These are phyloP conservation scores for Amphilophus citrinellus DNA, from an alignment of 2,113 vertebrate species.

Conservation along the genomic window DNA sequence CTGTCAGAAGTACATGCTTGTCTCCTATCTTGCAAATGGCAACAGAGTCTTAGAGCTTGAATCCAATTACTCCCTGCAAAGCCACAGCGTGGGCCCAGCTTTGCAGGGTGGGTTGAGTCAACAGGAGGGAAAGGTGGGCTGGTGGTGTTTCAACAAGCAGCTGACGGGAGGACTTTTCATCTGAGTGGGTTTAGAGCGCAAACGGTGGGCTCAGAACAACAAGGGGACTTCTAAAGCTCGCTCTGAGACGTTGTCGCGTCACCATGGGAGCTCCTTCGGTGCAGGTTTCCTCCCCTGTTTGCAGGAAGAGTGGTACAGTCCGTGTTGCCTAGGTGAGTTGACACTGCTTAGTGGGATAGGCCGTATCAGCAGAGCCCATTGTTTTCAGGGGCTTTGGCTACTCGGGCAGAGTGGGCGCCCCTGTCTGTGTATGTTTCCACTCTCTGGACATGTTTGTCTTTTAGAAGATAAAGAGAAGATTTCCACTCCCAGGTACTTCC, in stretches of 20 bases:
- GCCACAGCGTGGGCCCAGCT: conserved; percentile 55
- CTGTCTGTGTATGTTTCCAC: not conserved
- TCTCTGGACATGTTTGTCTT: conserved; percentile 46
- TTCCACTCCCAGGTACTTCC: conserved; percentile 54
- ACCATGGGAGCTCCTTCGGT: not conserved
- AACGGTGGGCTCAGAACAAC: accelerated
- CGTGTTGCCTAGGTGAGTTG: conserved; percentile 77
- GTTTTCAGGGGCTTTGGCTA: conserved; percentile 66
- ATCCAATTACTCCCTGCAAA: conserved; percentile 79
- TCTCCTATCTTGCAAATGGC: conserved; percentile 46
- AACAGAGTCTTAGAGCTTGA: conserved; percentile 64
- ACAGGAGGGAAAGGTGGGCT: not conserved
- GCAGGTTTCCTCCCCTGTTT: conserved; percentile 25
- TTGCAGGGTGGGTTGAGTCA: conserved; percentile 22
- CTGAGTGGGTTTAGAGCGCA: not conserved
- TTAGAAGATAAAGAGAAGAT: conserved; percentile 39
- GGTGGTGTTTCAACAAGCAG: not conserved
- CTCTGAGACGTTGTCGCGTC: accelerated
- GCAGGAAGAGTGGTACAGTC: conserved; percentile 68
- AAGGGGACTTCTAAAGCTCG: accelerated
- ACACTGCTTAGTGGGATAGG: conserved; percentile 66
- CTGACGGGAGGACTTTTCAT: accelerated
- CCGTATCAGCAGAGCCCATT: conserved; percentile 70
- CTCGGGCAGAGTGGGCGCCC: conserved; percentile 40
- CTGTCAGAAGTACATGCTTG: conserved; percentile 18